Conservation (phyloP, 2,888 invertebrate genomes). For the Flexamia atlantica region DNA sequence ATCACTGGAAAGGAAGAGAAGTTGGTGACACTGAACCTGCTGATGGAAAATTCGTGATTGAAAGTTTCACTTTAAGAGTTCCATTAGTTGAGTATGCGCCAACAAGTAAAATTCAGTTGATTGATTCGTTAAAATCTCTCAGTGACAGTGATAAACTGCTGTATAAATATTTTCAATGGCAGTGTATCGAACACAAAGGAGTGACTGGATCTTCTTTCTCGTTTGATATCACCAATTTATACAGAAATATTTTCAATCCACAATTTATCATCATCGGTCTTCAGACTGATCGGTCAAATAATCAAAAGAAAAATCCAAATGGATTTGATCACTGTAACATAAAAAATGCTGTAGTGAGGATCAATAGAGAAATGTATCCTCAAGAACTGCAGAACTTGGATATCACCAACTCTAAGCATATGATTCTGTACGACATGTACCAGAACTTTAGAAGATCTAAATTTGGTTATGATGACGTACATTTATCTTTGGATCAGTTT, state of each 20-base stretch:
- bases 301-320: conserved; percentile 6
- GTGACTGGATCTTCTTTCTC: background rate
- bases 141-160: conserved; percentile 25
- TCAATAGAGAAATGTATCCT: conserved; percentile 24
- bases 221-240: conserved; percentile 32
- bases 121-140: conserved; percentile 34
- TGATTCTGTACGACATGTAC: conserved; percentile 38
- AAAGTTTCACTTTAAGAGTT: conserved; percentile 21
- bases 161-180: conserved; percentile 36
- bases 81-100: conserved; percentile 29
- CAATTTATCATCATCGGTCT: conserved; percentile 29
- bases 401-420: background rate
- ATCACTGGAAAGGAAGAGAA: conserved; percentile 15
- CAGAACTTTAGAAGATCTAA: conserved; percentile 6
- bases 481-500: background rate
- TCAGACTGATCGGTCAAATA: conserved; percentile 10
- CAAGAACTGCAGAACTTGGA: conserved; percentile 12
- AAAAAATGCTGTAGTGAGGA: conserved; percentile 45
- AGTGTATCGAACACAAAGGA: conserved; percentile 55
- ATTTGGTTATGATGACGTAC: background rate
- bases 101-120: conserved; percentile 35
- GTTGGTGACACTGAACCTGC: conserved; percentile 5
- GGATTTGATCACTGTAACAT: background rate
- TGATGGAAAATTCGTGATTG: conserved; percentile 24
- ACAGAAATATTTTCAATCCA: conserved; percentile 39